Percentiles rank a stretch among this genome's conserved stretches.
Evolutionary conservation across 2,888 invertebrate genomes (phyloP).

Genomic region (Drosophila stalkeri): DNA sequence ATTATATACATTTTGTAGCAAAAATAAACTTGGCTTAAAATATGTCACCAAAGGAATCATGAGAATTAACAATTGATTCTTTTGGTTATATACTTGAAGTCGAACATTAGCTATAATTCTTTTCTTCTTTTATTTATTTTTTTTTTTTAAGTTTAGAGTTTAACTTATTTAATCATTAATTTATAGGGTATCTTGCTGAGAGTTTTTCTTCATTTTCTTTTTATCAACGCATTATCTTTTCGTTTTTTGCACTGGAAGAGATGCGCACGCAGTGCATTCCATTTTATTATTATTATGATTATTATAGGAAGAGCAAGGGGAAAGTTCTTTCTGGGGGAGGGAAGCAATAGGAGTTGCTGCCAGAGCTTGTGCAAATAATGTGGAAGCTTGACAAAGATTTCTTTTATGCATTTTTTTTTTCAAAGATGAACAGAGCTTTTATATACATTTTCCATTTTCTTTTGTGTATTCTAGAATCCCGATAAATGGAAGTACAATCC

Average conservation of each 20-base stretch:
- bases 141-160: too few species aligned
- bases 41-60: too few species aligned
- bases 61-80: too few species aligned
- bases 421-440: constrained; percentile 3
- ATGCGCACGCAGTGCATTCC: background rate
- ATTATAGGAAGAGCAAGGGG: background rate
- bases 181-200: background rate
- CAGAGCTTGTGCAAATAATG: constrained; percentile 18
- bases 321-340: background rate
- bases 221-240: background rate
- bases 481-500: constrained; percentile 94
- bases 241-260: background rate
- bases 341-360: background rate
- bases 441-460: background rate
- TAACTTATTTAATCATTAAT: too few species aligned
- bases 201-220: too few species aligned
- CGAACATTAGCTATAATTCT: too few species aligned
- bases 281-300: background rate
- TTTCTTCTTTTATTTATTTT: too few species aligned
- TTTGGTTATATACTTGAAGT: too few species aligned
- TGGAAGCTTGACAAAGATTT: constrained; percentile 3
- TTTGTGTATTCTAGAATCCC: constrained; percentile 88
- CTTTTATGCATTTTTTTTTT: background rate
- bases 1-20: too few species aligned
- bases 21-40: too few species aligned